phyloP scores from a whole-genome alignment of 2,888 invertebrate species.

The Willowsia nigromaculata region DNA sequence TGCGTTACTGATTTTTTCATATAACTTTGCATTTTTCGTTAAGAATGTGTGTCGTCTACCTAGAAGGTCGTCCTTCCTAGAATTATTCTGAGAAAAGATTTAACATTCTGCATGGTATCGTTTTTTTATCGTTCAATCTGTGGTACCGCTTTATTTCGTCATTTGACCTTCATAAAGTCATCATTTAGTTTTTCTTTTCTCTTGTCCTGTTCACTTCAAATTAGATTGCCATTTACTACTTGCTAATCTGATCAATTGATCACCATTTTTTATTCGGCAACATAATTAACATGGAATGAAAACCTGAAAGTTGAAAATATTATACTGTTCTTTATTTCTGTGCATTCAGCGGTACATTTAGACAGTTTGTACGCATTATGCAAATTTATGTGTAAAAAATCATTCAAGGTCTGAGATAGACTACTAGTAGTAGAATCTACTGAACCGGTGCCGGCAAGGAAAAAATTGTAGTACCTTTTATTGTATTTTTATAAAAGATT shows the following conservation, averaged over 20 bases:
- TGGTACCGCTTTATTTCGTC: neutral
- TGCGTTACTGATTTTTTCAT: neutral
- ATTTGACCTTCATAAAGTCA: slow-evolving; percentile 17
- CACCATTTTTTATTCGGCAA: neutral
- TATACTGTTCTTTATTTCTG: neutral
- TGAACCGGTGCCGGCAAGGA: neutral
- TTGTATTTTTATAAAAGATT: neutral
- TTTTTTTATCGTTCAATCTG: neutral
- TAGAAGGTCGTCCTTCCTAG: neutral
- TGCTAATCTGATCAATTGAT: slow-evolving; percentile 13
- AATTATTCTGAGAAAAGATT: neutral
- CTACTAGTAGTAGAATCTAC: neutral
- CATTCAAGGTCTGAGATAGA: slow-evolving; percentile 27
- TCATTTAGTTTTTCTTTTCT: neutral
- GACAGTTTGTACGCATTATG: slow-evolving; percentile 24
- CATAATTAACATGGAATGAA: neutral
- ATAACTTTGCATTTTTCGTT: neutral
- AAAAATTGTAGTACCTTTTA: neutral
- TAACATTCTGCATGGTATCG: neutral
- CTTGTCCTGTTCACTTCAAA: slow-evolving; percentile 13
- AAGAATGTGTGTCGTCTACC: neutral
- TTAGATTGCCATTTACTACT: neutral
- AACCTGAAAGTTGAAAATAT: slow-evolving; percentile 26
- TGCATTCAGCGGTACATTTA: neutral
- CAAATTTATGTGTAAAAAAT: slow-evolving; percentile 38